A percentile compares a stretch with the other conserved stretches of the same genome.
Conservation (phyloP, 2,888 invertebrate species). For the Conomelus anceps region DNA sequence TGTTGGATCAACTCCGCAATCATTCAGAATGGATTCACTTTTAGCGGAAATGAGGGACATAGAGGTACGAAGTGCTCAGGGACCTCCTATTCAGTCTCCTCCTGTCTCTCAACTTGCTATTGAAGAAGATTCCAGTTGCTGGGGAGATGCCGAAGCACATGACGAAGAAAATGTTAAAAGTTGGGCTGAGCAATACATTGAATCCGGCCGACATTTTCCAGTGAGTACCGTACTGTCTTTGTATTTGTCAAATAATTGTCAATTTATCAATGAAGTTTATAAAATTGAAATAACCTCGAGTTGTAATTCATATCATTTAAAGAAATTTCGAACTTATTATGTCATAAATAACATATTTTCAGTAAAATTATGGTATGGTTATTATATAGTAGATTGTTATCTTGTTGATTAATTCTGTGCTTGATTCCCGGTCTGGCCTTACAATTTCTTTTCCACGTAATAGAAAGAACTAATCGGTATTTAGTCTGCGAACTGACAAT, state of each 20-base stretch:
- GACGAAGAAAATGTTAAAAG: conserved; percentile 19
- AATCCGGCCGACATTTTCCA: conserved; percentile 46
- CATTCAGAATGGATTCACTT: conserved; percentile 82
- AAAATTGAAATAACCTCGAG: too few relatives aligned
- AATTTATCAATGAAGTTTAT: too few relatives aligned
- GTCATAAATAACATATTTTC: too few relatives aligned
- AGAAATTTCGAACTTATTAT: conserved; percentile 38
- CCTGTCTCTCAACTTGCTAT: conserved; percentile 28
- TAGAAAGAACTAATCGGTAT: too few relatives aligned
- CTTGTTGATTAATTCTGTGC: too few relatives aligned
- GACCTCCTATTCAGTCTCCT: conserved; percentile 21
- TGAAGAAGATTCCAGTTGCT: conserved; percentile 27
- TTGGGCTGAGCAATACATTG: conserved; percentile 52
- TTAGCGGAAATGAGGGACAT: conserved; percentile 81
- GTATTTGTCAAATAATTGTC: too few relatives aligned
- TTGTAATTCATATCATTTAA: not conserved
- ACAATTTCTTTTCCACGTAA: too few relatives aligned
- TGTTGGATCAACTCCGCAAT: conserved; percentile 51
- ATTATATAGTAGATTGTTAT: conserved; percentile 36
- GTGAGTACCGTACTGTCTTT: conserved; percentile 33
- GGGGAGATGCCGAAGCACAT: conserved; percentile 19
- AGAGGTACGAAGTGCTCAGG: conserved; percentile 41
- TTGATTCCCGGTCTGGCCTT: too few relatives aligned
- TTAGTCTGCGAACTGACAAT: too few relatives aligned
- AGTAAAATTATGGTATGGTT: too few relatives aligned